Conservation (phyloP, 2,113 vertebrate genomes). For the Nanorana parkeri region DNA sequence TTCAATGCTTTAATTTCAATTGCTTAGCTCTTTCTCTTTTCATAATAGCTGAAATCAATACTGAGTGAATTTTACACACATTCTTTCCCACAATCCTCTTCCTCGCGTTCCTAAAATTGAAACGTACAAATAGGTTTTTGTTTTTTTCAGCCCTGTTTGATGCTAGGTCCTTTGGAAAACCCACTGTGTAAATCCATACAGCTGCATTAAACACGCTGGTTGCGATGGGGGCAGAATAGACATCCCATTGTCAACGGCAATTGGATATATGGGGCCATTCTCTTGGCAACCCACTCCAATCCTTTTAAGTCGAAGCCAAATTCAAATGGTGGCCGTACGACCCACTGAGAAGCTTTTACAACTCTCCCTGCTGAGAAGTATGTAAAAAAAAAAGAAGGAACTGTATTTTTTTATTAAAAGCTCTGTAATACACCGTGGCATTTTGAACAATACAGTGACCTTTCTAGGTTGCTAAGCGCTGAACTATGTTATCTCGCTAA, state of each 20-base stretch:
- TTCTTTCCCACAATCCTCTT: conserved; percentile 32
- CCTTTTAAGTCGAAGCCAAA: conserved; percentile 52
- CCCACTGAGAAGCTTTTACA: conserved; percentile 56
- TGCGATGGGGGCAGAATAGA: conserved; percentile 49
- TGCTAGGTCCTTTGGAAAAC: conserved; percentile 29
- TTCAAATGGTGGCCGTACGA: conserved; percentile 52
- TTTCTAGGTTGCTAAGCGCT: conserved; percentile 54
- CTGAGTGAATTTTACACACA: conserved; percentile 32
- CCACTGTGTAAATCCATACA: conserved; percentile 53
- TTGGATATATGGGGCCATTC: conserved; percentile 52
- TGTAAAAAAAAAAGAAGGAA: conserved; percentile 28
- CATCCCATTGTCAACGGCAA: conserved; percentile 52
- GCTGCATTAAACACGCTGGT: conserved; percentile 52
- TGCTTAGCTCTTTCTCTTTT: neutral
- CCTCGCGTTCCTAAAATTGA: conserved; percentile 37
- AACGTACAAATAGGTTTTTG: conserved; percentile 53
- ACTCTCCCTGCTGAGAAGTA: conserved; percentile 37
- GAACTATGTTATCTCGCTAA: conserved; percentile 47
- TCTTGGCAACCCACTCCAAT: conserved; percentile 50
- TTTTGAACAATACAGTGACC: conserved; percentile 51
- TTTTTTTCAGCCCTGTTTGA: conserved; percentile 50
- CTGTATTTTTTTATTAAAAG: conserved; percentile 52
- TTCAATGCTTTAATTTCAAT: conserved; percentile 12
- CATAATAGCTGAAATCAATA: conserved; percentile 41
- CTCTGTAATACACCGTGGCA: conserved; percentile 50